These are phyloP conservation scores for Drosophila formosana DNA, from an alignment of 2,888 invertebrate genomes.

Conservation along the genomic window DNA sequence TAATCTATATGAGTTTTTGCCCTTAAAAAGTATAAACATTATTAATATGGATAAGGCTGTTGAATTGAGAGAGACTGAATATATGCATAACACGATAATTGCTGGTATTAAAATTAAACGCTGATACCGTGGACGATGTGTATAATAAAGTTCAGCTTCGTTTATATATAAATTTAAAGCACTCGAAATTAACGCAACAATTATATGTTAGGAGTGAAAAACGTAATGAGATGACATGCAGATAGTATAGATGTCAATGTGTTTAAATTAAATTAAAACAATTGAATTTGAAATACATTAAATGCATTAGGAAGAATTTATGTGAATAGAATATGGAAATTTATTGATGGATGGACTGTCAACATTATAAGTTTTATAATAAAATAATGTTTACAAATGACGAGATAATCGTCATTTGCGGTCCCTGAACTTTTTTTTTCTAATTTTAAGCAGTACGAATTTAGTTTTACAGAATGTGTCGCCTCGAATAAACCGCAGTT, in stretches of 20 bases:
- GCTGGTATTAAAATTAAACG: background rate
- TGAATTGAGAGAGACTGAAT: background rate
- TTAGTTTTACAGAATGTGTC: background rate
- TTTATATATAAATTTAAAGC: background rate
- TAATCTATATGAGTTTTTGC: slow-evolving; percentile 8
- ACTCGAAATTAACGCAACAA: background rate
- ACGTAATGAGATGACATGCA: background rate
- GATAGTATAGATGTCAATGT: too few relatives aligned
- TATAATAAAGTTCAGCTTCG: background rate
- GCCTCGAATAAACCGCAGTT: background rate
- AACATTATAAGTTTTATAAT: too few relatives aligned
- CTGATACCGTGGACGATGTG: slow-evolving; percentile 1
- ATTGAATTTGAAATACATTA: background rate
- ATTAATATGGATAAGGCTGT: background rate
- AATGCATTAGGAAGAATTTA: too few relatives aligned
- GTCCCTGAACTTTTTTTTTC: background rate
- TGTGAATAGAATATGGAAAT: too few relatives aligned
- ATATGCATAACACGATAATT: background rate
- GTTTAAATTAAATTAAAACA: too few relatives aligned
- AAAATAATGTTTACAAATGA: too few relatives aligned
- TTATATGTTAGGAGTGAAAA: background rate
- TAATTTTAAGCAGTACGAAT: background rate
- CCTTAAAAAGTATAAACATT: background rate
- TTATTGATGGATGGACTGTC: too few relatives aligned
- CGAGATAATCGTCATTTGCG: too few relatives aligned